phyloP scores from a whole-genome alignment of 2,113 vertebrate species.

The Manacus vitellinus region DNA sequence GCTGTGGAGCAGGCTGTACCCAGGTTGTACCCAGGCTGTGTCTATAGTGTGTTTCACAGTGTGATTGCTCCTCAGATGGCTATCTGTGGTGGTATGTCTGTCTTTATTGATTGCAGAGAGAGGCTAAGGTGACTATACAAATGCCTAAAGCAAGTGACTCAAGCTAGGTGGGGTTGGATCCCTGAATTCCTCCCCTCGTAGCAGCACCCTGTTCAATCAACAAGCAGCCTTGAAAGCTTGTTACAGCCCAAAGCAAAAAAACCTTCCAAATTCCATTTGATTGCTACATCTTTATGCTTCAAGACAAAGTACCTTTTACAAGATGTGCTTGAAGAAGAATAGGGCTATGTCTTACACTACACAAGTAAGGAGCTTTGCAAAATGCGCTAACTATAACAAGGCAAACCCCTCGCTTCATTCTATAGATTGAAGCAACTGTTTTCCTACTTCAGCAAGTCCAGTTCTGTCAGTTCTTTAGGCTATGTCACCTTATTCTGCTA shows the following conservation, averaged over 20 bases:
- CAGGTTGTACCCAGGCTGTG: not conserved
- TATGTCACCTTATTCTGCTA: not conserved
- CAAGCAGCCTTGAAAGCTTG: not conserved
- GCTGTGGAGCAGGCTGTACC: not conserved
- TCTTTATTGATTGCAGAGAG: not conserved
- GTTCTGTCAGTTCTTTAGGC: not conserved
- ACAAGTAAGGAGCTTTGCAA: not conserved
- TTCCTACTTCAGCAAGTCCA: not conserved
- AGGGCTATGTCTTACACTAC: not conserved
- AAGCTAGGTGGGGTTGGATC: not conserved
- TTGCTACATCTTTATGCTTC: not conserved
- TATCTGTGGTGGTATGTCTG: not conserved
- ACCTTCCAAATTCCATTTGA: not conserved
- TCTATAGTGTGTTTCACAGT: not conserved
- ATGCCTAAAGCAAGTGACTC: conserved; percentile 4
- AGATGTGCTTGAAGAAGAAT: not conserved
- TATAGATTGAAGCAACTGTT: not conserved
- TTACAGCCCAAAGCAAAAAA: not conserved
- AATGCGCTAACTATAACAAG: not conserved
- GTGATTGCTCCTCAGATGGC: not conserved
- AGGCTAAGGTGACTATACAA: not conserved
- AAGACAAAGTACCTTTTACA: not conserved
- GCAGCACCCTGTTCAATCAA: not conserved
- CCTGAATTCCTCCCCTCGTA: not conserved
- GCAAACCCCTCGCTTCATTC: not conserved